Percentiles rank a stretch among this genome's conserved stretches.
Conservation (phyloP, 2,113 vertebrate species). For the Nannobrachium achirus region DNA sequence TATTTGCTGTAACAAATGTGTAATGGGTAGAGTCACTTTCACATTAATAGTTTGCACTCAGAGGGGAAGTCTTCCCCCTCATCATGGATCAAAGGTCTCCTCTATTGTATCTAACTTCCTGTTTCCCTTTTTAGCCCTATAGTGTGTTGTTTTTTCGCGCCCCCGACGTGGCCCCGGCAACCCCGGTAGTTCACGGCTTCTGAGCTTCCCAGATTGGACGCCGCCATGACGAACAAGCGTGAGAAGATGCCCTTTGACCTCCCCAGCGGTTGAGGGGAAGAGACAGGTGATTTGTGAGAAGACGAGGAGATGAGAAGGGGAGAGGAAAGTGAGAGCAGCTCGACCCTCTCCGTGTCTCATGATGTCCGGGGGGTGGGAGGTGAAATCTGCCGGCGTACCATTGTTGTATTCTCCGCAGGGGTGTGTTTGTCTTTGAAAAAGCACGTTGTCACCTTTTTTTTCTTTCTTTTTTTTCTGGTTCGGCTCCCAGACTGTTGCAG, state of each 20-base stretch:
- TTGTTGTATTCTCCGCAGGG: conserved; percentile 63
- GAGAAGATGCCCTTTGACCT: conserved; percentile 72
- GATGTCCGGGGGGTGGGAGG: conserved; percentile 41
- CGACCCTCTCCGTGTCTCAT: conserved; percentile 44
- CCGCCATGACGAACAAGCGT: conserved; percentile 65
- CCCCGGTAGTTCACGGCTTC: conserved; percentile 16
- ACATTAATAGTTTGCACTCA: conserved; percentile 82
- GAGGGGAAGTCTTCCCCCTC: conserved; percentile 79
- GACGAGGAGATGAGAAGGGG: conserved; percentile 36
- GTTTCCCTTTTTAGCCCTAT: conserved; percentile 81
- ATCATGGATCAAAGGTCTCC: conserved; percentile 90
- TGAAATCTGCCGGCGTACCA: conserved; percentile 51
- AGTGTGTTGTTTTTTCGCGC: conserved; percentile 78
- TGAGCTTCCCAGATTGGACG: conserved; percentile 38
- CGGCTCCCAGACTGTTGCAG: conserved; percentile 25
- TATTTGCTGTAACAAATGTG: conserved; percentile 82
- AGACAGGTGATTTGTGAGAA: conserved; percentile 55
- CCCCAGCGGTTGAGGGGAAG: conserved; percentile 15
- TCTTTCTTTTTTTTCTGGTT: conserved; percentile 23
- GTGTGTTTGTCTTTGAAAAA: conserved; percentile 61
- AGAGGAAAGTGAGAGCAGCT: conserved; percentile 50
- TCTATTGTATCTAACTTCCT: conserved; percentile 96
- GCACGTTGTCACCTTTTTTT: conserved; percentile 38
- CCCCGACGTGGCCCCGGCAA: conserved; percentile 47
- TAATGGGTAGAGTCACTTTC: conserved; percentile 84